phyloP scores from a whole-genome alignment of 2,113 vertebrate genomes.

The Cephalopholis sonnerati region DNA sequence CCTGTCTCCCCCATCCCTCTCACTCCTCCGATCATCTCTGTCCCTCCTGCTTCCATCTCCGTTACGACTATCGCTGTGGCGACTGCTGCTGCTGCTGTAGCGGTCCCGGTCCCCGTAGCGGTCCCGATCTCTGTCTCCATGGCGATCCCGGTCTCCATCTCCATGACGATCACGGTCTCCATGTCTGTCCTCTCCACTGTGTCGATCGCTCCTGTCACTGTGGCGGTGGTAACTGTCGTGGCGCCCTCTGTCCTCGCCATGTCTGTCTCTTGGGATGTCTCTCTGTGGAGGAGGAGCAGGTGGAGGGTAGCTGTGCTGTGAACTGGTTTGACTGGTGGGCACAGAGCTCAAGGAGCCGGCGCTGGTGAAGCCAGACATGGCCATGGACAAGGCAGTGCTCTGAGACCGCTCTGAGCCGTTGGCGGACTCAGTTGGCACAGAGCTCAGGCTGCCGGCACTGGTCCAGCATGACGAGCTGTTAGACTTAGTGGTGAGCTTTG shows the following conservation, averaged over 20 bases:
- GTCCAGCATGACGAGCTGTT: conserved; percentile 95
- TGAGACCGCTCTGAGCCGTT: conserved; percentile 69
- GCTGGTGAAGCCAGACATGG: conserved; percentile 80
- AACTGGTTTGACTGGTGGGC: conserved; percentile 55
- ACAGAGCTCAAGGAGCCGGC: conserved; percentile 82
- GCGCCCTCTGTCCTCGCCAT: conserved; percentile 84
- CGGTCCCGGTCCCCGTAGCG: conserved; percentile 78
- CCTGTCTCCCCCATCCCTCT: conserved; percentile 62
- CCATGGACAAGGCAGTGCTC: conserved; percentile 7
- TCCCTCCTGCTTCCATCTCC: conserved; percentile 74
- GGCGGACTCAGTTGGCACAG: conserved; percentile 87
- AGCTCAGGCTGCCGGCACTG: conserved; percentile 97
- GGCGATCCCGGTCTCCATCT: conserved; percentile 73
- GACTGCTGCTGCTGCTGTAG: conserved; percentile 60
- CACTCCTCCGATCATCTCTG: conserved; percentile 64
- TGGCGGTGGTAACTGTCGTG: conserved; percentile 77
- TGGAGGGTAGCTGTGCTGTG: conserved; percentile 73
- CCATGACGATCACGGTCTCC: conserved; percentile 71
- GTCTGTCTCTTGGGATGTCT: conserved; percentile 79
- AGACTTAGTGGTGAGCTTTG: conserved; percentile 91
- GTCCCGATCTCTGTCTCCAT: conserved; percentile 76
- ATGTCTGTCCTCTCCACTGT: conserved; percentile 68
- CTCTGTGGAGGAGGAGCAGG: conserved; percentile 81
- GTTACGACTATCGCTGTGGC: conserved; percentile 73
- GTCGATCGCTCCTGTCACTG: conserved; percentile 68